Base-by-base conservation (phyloP, 1,140 invertebrate genomes). In the Penaeus vannamei region DNA sequence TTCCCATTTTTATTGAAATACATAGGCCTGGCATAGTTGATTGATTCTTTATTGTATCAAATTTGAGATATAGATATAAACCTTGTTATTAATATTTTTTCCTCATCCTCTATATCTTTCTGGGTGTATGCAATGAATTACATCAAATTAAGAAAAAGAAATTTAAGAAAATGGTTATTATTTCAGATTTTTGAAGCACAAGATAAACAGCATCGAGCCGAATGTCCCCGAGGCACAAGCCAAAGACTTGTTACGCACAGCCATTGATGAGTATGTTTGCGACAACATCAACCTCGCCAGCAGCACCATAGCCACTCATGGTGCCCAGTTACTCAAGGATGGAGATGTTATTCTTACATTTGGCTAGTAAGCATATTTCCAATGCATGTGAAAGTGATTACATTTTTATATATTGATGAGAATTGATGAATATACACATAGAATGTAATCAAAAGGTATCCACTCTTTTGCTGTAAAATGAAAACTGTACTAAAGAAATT, bases 341-440 rank as follows among this genome's bases (percentile, higher is more conserved):
- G 80, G 53, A 69, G 84, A 90, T 29, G 79, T 90, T 36, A 85
- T 90, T 72, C 84, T 90, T 29, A 90, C 89, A 23, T 90, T 90
- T 83, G 89, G 89, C 53, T 85, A 85, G 89, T 90, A 72, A 82
- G 89, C 85, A n/a, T 60, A 4, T 29, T 32, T 62, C 7, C 19
- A 61, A 4, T 32, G 32, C 66, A 66, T 64, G 36, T 4, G 36
- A 42, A 1, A 42, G 36, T 42, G 8, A 42, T 42, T 42, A 2
- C 36, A 42, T 42, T 42, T 4, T 42, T 42, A 42, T 42, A 42
- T 42, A 42, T 42, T 42, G 4, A 42, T 42, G 36, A 42, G 36
- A 4, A 42, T 42, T 7, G 4, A 42, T 42, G 36, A 42, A 42
- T 42, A 42, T 42, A 42, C 36, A 42, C 36, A 2, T 42, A 42